Percentiles rank a stretch among this genome's conserved stretches.
Conservation (phyloP, 2,113 vertebrate species). For the Bettongia penicillata region DNA sequence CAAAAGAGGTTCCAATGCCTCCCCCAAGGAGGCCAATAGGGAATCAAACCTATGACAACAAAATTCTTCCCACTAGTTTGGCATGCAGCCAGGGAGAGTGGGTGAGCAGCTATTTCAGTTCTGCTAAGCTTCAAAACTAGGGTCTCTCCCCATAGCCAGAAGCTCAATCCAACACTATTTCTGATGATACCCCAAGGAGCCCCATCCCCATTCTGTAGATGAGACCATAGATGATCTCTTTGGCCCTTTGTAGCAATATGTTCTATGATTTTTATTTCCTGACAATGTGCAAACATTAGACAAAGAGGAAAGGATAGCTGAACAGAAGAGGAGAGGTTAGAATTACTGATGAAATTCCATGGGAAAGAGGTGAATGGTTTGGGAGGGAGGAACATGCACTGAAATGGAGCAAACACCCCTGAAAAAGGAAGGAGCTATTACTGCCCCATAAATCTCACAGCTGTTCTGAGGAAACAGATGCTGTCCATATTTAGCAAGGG, state of each 20-base stretch:
- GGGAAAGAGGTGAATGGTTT: background rate
- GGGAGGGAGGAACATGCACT: background rate
- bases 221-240: background rate
- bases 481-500: background rate
- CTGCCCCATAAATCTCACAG: background rate
- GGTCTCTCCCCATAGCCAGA: background rate
- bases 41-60: background rate
- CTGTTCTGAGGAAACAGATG: constrained; percentile 9
- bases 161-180: background rate
- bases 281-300: background rate
- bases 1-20: background rate
- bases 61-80: background rate
- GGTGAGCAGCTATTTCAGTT: background rate
- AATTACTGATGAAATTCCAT: background rate
- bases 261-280: background rate
- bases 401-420: constrained; percentile 23
- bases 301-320: background rate
- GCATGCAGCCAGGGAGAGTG: background rate
- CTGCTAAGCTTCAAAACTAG: background rate
- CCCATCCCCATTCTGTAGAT: background rate
- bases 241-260: background rate
- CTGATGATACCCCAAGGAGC: background rate
- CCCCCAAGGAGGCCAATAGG: background rate
- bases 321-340: background rate
- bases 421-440: background rate